These are phyloP conservation scores for Hecatera dysodea DNA, from an alignment of 2,888 invertebrate species.

Conservation along the genomic window DNA sequence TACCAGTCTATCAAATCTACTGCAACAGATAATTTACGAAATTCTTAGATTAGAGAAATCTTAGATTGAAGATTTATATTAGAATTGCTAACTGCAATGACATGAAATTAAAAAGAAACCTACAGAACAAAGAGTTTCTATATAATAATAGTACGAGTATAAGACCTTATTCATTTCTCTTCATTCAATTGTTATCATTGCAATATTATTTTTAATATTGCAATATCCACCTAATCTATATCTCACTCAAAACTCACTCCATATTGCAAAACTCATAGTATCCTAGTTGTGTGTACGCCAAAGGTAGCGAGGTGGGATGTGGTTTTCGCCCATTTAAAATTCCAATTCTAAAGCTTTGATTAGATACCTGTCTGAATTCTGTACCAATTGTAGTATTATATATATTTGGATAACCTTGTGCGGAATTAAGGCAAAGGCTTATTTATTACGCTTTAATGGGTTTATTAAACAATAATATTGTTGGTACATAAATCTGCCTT, in stretches of 20 bases:
- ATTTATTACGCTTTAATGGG: neutral
- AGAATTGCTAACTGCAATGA: too few relatives aligned
- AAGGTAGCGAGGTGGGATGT: conserved; percentile 71
- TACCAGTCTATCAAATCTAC: too few relatives aligned
- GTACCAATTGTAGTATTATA: conserved; percentile 44
- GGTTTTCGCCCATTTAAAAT: conserved; percentile 79
- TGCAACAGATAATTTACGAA: too few relatives aligned
- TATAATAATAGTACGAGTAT: too few relatives aligned
- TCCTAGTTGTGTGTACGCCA: conserved; percentile 57
- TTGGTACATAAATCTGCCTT: neutral
- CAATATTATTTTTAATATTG: too few relatives aligned
- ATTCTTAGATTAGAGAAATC: too few relatives aligned
- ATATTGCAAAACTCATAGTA: conserved; percentile 57
- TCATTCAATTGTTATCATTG: too few relatives aligned
- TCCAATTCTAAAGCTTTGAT: conserved; percentile 76
- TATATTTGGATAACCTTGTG: conserved; percentile 43
- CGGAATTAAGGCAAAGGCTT: neutral
- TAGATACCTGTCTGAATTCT: conserved; percentile 55
- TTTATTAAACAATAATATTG: conserved; percentile 1
- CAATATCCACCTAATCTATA: too few relatives aligned
- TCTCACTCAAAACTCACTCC: conserved; percentile 37
- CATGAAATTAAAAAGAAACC: too few relatives aligned
- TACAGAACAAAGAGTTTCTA: too few relatives aligned
- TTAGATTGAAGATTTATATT: too few relatives aligned
- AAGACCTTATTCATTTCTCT: too few relatives aligned